Evolutionary conservation across 2,113 vertebrate genomes (phyloP).

Genomic region (Phyllopteryx taeniolatus): DNA sequence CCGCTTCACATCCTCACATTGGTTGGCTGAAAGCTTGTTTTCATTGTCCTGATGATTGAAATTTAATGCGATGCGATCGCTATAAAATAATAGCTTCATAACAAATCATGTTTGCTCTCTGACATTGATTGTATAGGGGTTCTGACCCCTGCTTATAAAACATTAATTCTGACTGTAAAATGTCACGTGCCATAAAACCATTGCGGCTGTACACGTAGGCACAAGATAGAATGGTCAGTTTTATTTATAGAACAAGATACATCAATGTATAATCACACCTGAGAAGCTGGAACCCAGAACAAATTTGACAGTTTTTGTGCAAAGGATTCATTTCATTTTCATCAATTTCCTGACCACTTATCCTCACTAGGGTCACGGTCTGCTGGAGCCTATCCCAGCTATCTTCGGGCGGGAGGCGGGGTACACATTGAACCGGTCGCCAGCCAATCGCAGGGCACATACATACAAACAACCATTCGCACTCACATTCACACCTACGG

Average conservation of each 20-base stretch:
- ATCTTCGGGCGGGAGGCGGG: no score
- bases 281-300: no score
- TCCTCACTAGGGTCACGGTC: no score
- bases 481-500: no score
- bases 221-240: neutral
- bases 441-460: no score
- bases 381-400: no score
- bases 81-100: neutral
- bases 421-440: no score
- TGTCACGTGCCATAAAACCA: neutral
- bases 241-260: neutral
- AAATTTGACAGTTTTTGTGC: no score
- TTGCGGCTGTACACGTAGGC: neutral
- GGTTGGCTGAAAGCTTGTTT: neutral
- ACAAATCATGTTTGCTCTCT: neutral
- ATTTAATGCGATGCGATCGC: neutral
- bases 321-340: no score
- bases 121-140: neutral
- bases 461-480: no score
- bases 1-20: neutral
- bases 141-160: neutral
- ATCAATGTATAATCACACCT: neutral
- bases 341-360: no score
- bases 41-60: neutral
- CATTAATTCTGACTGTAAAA: neutral